Base-by-base conservation (phyloP, 2,797 vertebrate species). In the Microctenopoma stevenorrisi region DNA sequence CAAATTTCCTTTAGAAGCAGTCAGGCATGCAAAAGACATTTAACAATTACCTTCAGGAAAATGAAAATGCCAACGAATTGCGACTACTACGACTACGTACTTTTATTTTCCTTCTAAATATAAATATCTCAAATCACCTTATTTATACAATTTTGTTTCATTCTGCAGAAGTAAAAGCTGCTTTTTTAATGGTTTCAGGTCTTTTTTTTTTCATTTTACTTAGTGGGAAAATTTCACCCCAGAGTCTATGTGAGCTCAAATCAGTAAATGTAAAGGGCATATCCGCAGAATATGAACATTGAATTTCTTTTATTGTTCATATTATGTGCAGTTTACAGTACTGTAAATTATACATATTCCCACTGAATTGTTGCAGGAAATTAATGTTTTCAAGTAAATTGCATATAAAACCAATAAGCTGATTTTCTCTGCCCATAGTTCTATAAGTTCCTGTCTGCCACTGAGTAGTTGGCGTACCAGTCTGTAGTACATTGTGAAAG, bases 11-110 rank as follows among this genome's bases (percentile, higher is more conserved):
- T 74, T 6, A 48, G 30, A 13, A 43, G 59, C 67, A 72, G 30
- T 75, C 30, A 44, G 54, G 78, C 78, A 71, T 53, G 53, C 42
- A 79, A 49, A 47, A 43, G 18, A 72, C 49, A 75, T 64, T 76
- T 77, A 72, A 58, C 72, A 84, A 82, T 87, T 78, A 79, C 52
- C 47, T 69, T 62, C 69, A 10, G 13, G 69, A 65, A 79, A 86
- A 75, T 75, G 44, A 66, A 83, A 74, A 77, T 64, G 37, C 33
- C 9, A 16, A 42, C 0, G n/a, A 57, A 33, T 64, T 55, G 44
- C 49, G 30, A 25, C 55, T 64, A 84, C 74, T 68, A 40, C 22
- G 22, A 22, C 22, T 22, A 38, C 55, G 44, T 18, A 18, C 43
- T 60, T 70, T 57, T n/a, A 42, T 37, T 55, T 7, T 1, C 35